phyloP scores from a whole-genome alignment of 2,797 vertebrate species.

The Anguilla megastoma region DNA sequence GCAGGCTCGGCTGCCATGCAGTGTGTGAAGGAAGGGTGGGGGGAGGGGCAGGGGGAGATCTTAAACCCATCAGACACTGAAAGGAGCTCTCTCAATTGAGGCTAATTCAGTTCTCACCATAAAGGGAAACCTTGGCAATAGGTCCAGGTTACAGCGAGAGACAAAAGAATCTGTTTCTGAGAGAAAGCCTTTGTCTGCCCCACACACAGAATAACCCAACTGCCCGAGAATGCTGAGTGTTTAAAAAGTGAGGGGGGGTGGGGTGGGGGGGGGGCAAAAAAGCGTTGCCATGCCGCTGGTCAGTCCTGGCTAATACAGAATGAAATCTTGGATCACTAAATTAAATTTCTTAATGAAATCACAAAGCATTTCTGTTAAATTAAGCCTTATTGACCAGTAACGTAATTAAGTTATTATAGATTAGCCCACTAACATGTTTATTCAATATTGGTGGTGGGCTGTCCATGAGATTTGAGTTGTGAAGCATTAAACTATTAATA shows the following conservation, averaged over 20 bases:
- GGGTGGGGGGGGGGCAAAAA: neutral
- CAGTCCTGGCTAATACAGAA: neutral
- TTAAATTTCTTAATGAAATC: neutral
- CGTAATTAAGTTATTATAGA: neutral
- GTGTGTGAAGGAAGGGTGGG: neutral
- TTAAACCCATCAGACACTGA: slow-evolving; percentile 23
- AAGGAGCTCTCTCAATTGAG: slow-evolving; percentile 31
- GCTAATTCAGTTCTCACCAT: slow-evolving; percentile 39
- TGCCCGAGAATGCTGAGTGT: neutral
- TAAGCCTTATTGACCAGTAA: neutral
- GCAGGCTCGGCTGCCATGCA: slow-evolving; percentile 27
- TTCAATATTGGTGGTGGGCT: neutral
- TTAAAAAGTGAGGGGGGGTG: neutral
- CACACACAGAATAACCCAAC: neutral
- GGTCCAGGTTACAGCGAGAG: slow-evolving; percentile 29
- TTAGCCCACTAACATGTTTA: slow-evolving; percentile 9
- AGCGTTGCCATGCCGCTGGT: neutral
- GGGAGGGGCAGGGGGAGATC: neutral
- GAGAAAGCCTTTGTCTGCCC: slow-evolving; percentile 5
- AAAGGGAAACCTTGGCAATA: slow-evolving; percentile 32
- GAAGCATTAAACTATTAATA: neutral
- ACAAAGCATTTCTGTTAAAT: neutral
- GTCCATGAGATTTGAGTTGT: neutral
- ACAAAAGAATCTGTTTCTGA: slow-evolving; percentile 35
- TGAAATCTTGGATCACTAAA: neutral